Percentiles rank a stretch among this genome's conserved stretches.
phyloP scores from a whole-genome alignment of 1,140 invertebrate species.

The Andrena cerasifolii region DNA sequence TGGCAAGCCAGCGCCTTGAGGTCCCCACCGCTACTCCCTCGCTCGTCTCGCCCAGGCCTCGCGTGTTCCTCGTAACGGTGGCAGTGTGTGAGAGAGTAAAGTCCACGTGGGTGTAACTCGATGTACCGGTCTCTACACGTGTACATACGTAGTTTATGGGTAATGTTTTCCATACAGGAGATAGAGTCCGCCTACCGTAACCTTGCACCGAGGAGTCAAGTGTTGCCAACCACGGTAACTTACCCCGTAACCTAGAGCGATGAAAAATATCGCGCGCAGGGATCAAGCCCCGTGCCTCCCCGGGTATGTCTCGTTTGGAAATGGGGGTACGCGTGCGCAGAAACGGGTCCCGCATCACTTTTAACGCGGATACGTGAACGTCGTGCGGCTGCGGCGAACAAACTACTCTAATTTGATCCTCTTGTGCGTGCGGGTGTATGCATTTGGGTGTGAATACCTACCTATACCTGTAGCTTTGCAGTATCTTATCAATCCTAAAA shows the following conservation, averaged over 20 bases:
- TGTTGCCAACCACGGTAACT: slow-evolving; percentile 67
- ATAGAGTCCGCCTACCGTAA: slow-evolving; percentile 61
- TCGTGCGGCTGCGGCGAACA: not conserved
- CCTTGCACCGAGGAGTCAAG: slow-evolving; percentile 67
- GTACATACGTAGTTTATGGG: slow-evolving; percentile 14
- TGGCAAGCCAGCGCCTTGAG: too few relatives aligned
- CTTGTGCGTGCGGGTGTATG: not conserved
- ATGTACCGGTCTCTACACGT: slow-evolving; percentile 6
- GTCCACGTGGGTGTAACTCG: slow-evolving; percentile 35
- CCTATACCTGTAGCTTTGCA: too few relatives aligned
- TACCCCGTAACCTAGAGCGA: slow-evolving; percentile 67
- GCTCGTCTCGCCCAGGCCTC: slow-evolving; percentile 12
- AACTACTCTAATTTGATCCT: not conserved
- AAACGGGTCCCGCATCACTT: slow-evolving; percentile 5
- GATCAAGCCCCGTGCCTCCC: slow-evolving; percentile 25
- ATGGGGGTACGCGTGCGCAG: too few relatives aligned
- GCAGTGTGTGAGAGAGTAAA: slow-evolving; percentile 11
- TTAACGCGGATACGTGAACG: not conserved
- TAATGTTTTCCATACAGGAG: slow-evolving; percentile 52
- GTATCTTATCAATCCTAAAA: too few relatives aligned
- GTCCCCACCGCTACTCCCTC: slow-evolving; percentile 13
- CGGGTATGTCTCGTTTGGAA: not conserved
- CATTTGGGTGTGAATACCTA: too few relatives aligned
- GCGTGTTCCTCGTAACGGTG: slow-evolving; percentile 20
- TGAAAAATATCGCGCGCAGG: slow-evolving; percentile 60